Percentiles rank a stretch among this genome's conserved stretches.
phyloP scores from a whole-genome alignment of 30 jellyfish, hydroid and myxozoan species.

The Sanderia malayensis region DNA sequence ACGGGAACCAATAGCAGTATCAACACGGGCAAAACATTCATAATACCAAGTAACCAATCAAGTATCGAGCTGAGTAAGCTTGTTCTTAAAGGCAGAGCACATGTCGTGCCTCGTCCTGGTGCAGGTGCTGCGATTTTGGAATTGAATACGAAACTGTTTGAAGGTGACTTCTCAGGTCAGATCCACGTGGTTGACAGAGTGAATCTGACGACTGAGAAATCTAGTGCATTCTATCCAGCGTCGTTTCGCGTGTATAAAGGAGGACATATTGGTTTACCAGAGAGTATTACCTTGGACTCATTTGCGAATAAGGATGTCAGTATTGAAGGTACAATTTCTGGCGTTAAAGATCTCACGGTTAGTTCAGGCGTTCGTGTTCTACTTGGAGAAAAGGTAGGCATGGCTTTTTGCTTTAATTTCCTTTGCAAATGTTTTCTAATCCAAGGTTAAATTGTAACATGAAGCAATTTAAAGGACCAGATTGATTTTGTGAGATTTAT shows the following conservation, averaged over 20 bases:
- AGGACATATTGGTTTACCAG: slow-evolving; percentile 63
- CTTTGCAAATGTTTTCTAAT: too few relatives aligned
- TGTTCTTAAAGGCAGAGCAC: slow-evolving; percentile 43
- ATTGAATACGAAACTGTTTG: slow-evolving; percentile 7
- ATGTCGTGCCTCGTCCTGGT: slow-evolving; percentile 9
- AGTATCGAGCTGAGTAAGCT: slow-evolving; percentile 11
- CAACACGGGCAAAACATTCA: slow-evolving; percentile 56
- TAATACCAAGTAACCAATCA: slow-evolving; percentile 2
- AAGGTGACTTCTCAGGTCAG: slow-evolving; percentile 60
- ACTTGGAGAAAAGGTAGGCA: slow-evolving; percentile 48
- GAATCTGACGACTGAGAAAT: neutral
- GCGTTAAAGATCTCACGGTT: slow-evolving; percentile 43
- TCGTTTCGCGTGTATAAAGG: slow-evolving; percentile 54
- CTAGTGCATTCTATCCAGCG: slow-evolving; percentile 51
- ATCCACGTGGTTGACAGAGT: slow-evolving; percentile 39
- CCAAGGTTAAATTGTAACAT: too few relatives aligned
- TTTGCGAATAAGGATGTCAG: slow-evolving; percentile 50
- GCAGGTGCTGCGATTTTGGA: neutral
- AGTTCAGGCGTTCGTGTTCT: slow-evolving; percentile 57
- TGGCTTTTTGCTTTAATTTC: too few relatives aligned
- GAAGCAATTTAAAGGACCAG: too few relatives aligned
- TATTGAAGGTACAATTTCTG: slow-evolving; percentile 47
- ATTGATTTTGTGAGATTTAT: too few relatives aligned
- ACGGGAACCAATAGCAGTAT: slow-evolving; percentile 8
- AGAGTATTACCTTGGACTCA: slow-evolving; percentile 41